These are phyloP conservation scores for Pharmacophagus antenor DNA, from an alignment of 2,888 invertebrate species.

Conservation along the genomic window DNA sequence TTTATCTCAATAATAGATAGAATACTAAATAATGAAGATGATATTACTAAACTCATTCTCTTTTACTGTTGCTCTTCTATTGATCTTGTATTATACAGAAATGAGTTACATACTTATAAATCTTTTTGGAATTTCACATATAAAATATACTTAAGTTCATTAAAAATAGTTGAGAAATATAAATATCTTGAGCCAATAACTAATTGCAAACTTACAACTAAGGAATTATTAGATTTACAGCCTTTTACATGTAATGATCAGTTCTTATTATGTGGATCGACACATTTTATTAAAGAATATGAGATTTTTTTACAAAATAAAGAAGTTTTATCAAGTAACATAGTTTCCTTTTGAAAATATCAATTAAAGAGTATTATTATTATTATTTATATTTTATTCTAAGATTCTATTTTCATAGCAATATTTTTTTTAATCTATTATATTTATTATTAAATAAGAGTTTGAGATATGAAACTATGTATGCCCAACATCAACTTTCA, in stretches of 20 bases:
- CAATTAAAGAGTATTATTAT: neutral
- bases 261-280: slow-evolving; percentile 83
- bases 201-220: slow-evolving; percentile 51
- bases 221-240: slow-evolving; percentile 54
- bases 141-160: slow-evolving; percentile 77
- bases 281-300: slow-evolving; percentile 77
- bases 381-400: neutral
- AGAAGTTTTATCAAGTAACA: slow-evolving; percentile 47
- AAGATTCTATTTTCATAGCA: no score
- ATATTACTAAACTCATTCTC: slow-evolving; percentile 83
- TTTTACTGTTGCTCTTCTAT: slow-evolving; percentile 82
- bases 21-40: slow-evolving; percentile 84
- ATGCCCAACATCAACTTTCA: no score
- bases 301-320: slow-evolving; percentile 47
- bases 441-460: no score
- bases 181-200: slow-evolving; percentile 80
- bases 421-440: no score
- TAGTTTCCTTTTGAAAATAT: slow-evolving; percentile 56
- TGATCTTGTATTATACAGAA: slow-evolving; percentile 82
- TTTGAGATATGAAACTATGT: no score
- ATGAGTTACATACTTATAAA: slow-evolving; percentile 80
- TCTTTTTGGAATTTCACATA: slow-evolving; percentile 89
- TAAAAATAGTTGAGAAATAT: slow-evolving; percentile 24
- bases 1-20: slow-evolving; percentile 82
- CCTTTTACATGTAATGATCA: slow-evolving; percentile 54